Conservation (phyloP, 2,797 vertebrate genomes). For the Artibeus lituratus region DNA sequence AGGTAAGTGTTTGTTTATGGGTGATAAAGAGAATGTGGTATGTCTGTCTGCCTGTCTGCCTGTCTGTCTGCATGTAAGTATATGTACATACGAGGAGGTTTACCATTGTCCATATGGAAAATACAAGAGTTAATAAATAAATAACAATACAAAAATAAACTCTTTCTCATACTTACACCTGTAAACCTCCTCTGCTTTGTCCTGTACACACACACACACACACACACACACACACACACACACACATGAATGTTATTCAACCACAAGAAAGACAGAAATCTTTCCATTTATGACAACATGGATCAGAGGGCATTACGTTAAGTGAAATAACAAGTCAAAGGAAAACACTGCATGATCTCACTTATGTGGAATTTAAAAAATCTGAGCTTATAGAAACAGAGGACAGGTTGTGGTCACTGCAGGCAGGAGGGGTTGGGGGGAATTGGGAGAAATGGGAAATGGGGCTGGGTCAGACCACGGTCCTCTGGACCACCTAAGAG, state of each 20-base stretch:
- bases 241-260: background rate
- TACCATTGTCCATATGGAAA: background rate
- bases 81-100: background rate
- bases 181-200: background rate
- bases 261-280: background rate
- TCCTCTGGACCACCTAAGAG: background rate
- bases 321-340: background rate
- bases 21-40: background rate
- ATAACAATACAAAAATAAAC: background rate
- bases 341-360: background rate
- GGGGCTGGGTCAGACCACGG: background rate
- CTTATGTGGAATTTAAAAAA: background rate
- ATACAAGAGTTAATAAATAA: background rate
- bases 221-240: no score
- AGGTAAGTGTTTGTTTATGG: background rate
- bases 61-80: background rate
- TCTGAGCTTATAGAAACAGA: background rate
- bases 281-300: background rate
- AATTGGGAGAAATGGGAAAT: background rate
- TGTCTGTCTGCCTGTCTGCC: background rate
- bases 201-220: no score
- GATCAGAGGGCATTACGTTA: background rate
- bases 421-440: background rate
- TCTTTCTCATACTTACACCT: background rate
- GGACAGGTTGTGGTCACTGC: background rate